These are phyloP conservation scores for Halcyon smyrnensis DNA, from an alignment of 2,797 vertebrate genomes.

Conservation along the genomic window DNA sequence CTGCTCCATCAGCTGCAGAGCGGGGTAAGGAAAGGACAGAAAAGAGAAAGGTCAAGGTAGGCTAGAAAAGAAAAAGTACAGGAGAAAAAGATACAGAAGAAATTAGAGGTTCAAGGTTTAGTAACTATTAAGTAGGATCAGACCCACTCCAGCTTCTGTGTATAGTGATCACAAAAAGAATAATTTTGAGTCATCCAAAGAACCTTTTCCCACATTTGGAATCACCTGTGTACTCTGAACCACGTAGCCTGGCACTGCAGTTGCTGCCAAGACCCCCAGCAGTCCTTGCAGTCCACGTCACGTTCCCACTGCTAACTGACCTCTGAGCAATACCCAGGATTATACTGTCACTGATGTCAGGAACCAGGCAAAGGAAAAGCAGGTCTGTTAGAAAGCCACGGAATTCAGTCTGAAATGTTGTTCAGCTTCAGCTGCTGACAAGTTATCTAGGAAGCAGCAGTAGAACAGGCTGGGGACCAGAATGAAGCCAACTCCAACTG, in stretches of 20 bases:
- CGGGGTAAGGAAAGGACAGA: slow-evolving; percentile 27
- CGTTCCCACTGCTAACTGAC: neutral
- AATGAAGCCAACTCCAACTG: neutral
- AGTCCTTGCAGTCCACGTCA: neutral
- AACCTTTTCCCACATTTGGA: neutral
- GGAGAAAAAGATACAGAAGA: neutral
- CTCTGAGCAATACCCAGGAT: neutral
- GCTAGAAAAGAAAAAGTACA: neutral
- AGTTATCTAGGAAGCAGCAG: neutral
- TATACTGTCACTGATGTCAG: neutral
- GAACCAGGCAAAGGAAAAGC: neutral
- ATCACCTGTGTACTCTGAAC: neutral
- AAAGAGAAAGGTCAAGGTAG: slow-evolving; percentile 6
- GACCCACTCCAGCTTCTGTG: neutral
- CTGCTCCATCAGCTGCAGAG: slow-evolving; percentile 27
- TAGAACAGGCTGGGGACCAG: neutral
- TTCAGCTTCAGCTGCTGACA: neutral
- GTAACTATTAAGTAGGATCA: neutral
- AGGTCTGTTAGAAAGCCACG: neutral
- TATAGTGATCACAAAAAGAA: neutral
- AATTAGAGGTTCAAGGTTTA: neutral
- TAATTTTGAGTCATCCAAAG: neutral
- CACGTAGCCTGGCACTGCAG: neutral
- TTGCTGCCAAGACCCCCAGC: neutral
- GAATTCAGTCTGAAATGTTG: neutral